These are phyloP conservation scores for Genyomyrus donnyi DNA, from an alignment of 2,113 vertebrate genomes.

Conservation along the genomic window DNA sequence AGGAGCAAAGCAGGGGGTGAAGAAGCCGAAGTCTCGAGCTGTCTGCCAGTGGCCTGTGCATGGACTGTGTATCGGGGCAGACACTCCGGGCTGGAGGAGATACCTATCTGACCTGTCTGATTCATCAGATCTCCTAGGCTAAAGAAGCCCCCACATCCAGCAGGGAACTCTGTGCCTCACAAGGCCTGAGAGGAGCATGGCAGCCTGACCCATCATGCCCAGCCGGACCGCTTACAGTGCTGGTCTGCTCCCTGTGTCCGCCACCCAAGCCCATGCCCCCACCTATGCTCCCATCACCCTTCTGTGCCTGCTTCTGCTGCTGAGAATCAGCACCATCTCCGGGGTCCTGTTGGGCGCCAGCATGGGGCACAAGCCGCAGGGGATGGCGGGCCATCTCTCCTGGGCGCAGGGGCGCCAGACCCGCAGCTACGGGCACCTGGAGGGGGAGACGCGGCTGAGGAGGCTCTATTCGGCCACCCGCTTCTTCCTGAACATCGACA, in stretches of 20 bases:
- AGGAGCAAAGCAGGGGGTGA: neutral
- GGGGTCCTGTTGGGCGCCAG: slow-evolving; percentile 48
- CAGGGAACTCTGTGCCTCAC: neutral
- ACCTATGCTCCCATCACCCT: slow-evolving; percentile 45
- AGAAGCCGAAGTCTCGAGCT: neutral
- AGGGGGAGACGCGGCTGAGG: slow-evolving; percentile 81
- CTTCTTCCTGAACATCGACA: slow-evolving; percentile 82
- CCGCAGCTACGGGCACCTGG: slow-evolving; percentile 80
- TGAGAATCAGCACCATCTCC: slow-evolving; percentile 46
- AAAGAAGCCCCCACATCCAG: slow-evolving; percentile 11
- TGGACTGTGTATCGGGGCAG: neutral
- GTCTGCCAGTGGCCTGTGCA: neutral
- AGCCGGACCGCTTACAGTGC: slow-evolving; percentile 57
- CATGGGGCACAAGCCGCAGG: slow-evolving; percentile 49
- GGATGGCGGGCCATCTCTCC: slow-evolving; percentile 54
- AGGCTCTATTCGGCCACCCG: slow-evolving; percentile 82
- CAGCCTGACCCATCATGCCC: slow-evolving; percentile 72
- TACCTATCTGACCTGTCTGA: neutral
- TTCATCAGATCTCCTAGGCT: slow-evolving; percentile 16
- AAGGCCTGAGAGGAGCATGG: slow-evolving; percentile 49
- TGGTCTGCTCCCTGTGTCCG: slow-evolving; percentile 45
- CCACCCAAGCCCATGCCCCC: slow-evolving; percentile 30
- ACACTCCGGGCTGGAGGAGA: neutral
- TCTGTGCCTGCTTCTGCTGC: slow-evolving; percentile 51
- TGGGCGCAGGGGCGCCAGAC: slow-evolving; percentile 59